A percentile compares a stretch with the other conserved stretches of the same genome.
These are phyloP conservation scores for Euleptes europaea DNA, from an alignment of 2,113 vertebrate species.

Conservation along the genomic window DNA sequence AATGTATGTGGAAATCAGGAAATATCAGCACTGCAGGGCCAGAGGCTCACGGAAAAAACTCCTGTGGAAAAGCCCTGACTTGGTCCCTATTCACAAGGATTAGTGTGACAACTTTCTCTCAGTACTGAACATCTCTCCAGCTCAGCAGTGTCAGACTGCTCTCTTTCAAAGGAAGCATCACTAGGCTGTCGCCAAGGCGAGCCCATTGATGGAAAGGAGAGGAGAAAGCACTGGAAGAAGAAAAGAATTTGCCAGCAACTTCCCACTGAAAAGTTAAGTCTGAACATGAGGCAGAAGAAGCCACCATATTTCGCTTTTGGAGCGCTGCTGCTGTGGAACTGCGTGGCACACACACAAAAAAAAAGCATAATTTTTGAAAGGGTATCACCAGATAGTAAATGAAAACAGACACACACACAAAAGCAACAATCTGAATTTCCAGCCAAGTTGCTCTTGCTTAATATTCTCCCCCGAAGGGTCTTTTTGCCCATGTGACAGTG, in stretches of 20 bases:
- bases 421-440: constrained; percentile 68
- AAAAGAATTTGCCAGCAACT: background rate
- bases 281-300: constrained; percentile 6
- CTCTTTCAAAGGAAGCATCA: background rate
- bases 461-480: constrained; percentile 69
- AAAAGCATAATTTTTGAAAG: constrained; percentile 23
- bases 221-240: background rate
- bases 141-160: too few species aligned
- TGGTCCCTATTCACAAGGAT: background rate
- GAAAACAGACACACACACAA: constrained; percentile 54
- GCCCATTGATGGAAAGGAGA: background rate
- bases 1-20: too few species aligned
- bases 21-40: too few species aligned
- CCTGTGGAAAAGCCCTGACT: too few species aligned
- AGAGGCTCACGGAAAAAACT: too few species aligned
- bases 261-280: too few species aligned
- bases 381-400: constrained; percentile 70
- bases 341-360: constrained; percentile 10
- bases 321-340: background rate
- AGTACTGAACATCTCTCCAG: background rate
- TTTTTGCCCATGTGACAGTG: constrained; percentile 61
- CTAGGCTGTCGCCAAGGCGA: background rate
- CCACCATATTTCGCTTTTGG: background rate
- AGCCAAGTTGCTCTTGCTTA: constrained; percentile 71
- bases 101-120: background rate